Evolutionary conservation across 2,113 vertebrate genomes (phyloP), one percentile per base, ranked within the genome.

Genomic region (Andinoacara biseriatus): DNA sequence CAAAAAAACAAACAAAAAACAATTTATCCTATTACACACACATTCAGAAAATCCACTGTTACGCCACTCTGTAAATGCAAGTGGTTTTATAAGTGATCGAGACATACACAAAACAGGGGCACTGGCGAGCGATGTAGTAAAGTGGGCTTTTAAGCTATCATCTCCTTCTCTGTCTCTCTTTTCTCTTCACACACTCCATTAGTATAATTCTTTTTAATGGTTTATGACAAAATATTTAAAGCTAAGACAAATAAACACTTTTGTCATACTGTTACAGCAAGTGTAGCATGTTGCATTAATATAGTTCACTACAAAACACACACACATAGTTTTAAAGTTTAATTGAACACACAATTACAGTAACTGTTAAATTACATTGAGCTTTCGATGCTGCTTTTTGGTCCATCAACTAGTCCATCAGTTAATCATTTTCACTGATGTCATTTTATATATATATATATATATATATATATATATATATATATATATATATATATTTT

Each of bases 101-200:
- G 82, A 75, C 59, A 78, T 78, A 65, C 56, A 82, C 57, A 86
- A 72, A 81, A 85, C 83, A 86, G 67, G 24, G 74, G 4, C 22
- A 26, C 46, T 82, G 72, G 76, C 63, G 86, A 81, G 72, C 76
- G 81, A 46, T 87, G 69, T 58, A 67, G 85, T 81, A 85, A 80
- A 89, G 78, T 87, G 85, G 76, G 83, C 87, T 91, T 87, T 90
- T 80, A 87, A 84, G 81, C 72, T 87, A 80, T 81, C 76, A 52
- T 20, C 60, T 31, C 10, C 13, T 35, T 67, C 61, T 29, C 22
- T 46, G 29, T 49, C 18, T 20, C 74, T 15, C 69, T 80, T 56
- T 54, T 83, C 58, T 56, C 82, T 13, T 13, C 15, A 52, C 49
- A 49, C 10, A 24, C 43, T 54, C 85, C 85, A 88, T 90, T 85